Evolutionary conservation across 2,888 invertebrate species (phyloP).

Genomic region (Perizoma affinitatum): DNA sequence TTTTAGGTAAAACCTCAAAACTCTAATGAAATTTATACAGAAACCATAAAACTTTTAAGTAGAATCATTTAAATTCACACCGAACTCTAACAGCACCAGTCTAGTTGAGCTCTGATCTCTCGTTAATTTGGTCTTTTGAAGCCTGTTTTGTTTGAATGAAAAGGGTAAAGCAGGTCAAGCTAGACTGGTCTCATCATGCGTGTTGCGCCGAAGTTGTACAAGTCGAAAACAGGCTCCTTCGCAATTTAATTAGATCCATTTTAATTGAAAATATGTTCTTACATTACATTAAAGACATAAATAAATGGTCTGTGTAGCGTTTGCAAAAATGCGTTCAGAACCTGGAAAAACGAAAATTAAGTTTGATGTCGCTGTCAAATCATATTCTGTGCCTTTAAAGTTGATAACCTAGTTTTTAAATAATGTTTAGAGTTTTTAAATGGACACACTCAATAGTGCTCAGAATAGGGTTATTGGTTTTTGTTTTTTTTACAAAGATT

Average conservation of each 20-base stretch:
- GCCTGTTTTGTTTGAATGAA: slow-evolving; percentile 16
- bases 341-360: not conserved
- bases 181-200: slow-evolving; percentile 55
- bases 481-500: too few species aligned
- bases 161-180: slow-evolving; percentile 42
- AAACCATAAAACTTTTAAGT: slow-evolving; percentile 78
- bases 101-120: slow-evolving; percentile 42
- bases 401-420: too few species aligned
- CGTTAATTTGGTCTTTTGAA: slow-evolving; percentile 34
- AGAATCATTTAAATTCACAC: slow-evolving; percentile 74
- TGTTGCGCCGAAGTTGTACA: slow-evolving; percentile 63
- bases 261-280: slow-evolving; percentile 73
- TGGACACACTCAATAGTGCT: too few species aligned
- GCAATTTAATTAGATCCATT: slow-evolving; percentile 70
- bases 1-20: slow-evolving; percentile 76
- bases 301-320: slow-evolving; percentile 58
- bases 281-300: slow-evolving; percentile 63
- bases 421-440: too few species aligned
- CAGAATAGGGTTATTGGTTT: too few species aligned
- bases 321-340: slow-evolving; percentile 29
- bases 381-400: too few species aligned
- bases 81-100: slow-evolving; percentile 58
- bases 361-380: too few species aligned
- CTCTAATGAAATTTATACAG: slow-evolving; percentile 76
- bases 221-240: slow-evolving; percentile 69